Conservation (phyloP, 2,797 vertebrate species). For the Euthynnus affinis region DNA sequence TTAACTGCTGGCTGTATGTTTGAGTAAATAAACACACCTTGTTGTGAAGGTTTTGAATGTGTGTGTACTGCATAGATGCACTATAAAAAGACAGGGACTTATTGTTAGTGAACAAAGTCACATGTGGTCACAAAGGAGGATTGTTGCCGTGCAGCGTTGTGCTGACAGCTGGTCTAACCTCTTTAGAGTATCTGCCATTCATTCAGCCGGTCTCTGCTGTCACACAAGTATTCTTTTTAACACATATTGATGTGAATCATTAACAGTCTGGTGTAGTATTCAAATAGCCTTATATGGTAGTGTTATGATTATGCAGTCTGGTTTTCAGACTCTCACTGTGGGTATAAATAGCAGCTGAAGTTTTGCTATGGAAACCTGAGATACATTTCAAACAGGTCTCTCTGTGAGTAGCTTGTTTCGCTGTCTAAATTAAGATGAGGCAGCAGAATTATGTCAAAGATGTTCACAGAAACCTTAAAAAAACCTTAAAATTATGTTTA, state of each 20-base stretch:
- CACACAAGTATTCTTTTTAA: slow-evolving; percentile 9
- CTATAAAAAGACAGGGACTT: slow-evolving; percentile 44
- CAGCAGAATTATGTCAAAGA: too few relatives aligned
- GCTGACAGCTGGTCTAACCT: slow-evolving; percentile 14
- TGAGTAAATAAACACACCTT: slow-evolving; percentile 56
- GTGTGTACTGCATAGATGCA: slow-evolving; percentile 16
- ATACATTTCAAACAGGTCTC: not conserved
- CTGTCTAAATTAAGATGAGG: not conserved
- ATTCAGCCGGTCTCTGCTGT: slow-evolving; percentile 22
- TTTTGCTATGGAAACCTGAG: slow-evolving; percentile 16
- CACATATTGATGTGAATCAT: not conserved
- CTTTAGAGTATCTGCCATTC: slow-evolving; percentile 7
- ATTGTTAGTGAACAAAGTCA: slow-evolving; percentile 36
- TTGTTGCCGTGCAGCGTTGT: slow-evolving; percentile 27
- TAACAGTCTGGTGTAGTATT: not conserved
- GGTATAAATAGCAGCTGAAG: slow-evolving; percentile 34
- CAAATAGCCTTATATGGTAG: slow-evolving; percentile 34
- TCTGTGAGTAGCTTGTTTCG: not conserved
- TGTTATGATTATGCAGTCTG: not conserved
- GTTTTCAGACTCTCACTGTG: slow-evolving; percentile 24
- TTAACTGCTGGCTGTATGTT: slow-evolving; percentile 56
- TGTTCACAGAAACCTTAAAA: not conserved
- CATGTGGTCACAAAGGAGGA: slow-evolving; percentile 37
- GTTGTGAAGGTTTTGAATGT: slow-evolving; percentile 11
- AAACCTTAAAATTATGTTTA: not conserved